Evolutionary conservation across 2,797 vertebrate species (phyloP), one percentile per base, ranked within the genome.

Genomic region (Gila robusta): DNA sequence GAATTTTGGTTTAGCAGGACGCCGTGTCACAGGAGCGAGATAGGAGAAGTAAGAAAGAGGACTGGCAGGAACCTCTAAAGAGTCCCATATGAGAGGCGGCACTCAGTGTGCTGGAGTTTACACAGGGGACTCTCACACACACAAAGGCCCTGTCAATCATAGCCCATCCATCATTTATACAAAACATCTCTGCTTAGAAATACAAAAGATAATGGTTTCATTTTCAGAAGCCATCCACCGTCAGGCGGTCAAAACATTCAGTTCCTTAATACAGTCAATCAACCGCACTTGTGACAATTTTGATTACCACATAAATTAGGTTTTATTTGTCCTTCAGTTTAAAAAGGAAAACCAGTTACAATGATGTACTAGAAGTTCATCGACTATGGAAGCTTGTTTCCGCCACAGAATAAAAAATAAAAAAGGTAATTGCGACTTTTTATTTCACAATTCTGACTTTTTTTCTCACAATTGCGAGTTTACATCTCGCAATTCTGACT

Each of bases 51-150:
- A 64, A 64, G 39, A 80, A 64, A 44, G 19, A 66, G 62, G 28
- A 67, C 64, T 52, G 64, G 41, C 79, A 69, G 70, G 19, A 77
- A 59, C 37, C 23, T 83, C 39, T 54, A 37, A 79, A 47, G 32
- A 62, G 69, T 86, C 44, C 35, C 70, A 59, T 28, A 71, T 59
- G 44, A 67, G 41, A 64, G 81, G n/a, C 5, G 47, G 81, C 73
- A 28, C 79, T 81, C 85, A 54, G 0, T 76, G 67, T 73, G 83
- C 66, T 59, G 6, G 66, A 69, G 66, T 56, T 66, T 4, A 71
- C 72, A 70, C 72, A 56, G 28, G 82, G 83, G 84, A 82, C 71
- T 73, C 67, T 70, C 39, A 71, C 74, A 69, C 49, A 19, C 59
- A 52, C 72, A 78, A 78, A 69, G 47, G 49, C 3, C 17, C 44